phyloP scores from a whole-genome alignment of 2,888 invertebrate genomes.

The Trichopria drosophilae region DNA sequence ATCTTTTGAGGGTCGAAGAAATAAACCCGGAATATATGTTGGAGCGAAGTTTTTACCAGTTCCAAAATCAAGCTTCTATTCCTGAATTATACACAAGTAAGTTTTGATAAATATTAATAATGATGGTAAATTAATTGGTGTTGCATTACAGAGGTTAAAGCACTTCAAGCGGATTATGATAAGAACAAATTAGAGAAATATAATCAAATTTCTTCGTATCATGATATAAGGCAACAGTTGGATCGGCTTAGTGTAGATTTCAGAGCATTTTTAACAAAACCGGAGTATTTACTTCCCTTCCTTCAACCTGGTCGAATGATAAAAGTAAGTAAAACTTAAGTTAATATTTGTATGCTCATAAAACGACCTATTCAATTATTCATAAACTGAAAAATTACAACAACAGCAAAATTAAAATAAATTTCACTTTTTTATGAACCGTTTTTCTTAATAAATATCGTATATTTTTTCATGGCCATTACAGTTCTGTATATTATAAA shows the following conservation, averaged over 20 bases:
- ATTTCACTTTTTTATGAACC: no score
- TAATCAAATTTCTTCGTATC: conserved; percentile 76
- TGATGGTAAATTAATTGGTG: conserved; percentile 11
- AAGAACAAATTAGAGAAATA: conserved; percentile 72
- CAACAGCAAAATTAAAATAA: no score
- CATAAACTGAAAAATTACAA: no score
- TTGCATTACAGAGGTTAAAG: conserved; percentile 64
- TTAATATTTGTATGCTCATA: neutral
- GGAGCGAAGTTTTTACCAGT: conserved; percentile 97
- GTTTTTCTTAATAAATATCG: no score
- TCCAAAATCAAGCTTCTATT: conserved; percentile 95
- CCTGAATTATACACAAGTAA: conserved; percentile 85
- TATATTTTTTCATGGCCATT: no score
- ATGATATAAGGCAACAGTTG: conserved; percentile 81
- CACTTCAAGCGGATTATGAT: conserved; percentile 69
- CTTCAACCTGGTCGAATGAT: conserved; percentile 91
- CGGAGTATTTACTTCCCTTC: conserved; percentile 89
- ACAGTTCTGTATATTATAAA: no score
- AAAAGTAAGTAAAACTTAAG: conserved; percentile 74
- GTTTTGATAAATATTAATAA: conserved; percentile 45
- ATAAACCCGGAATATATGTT: conserved; percentile 99
- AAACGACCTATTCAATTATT: no score
- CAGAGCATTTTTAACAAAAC: conserved; percentile 77
- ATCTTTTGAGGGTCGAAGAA: conserved; percentile 95
- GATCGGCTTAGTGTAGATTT: conserved; percentile 75